A percentile compares a stretch with the other conserved stretches of the same genome.
Conservation (phyloP, 2,888 invertebrate species). For the Phragmatobia fuliginosa region DNA sequence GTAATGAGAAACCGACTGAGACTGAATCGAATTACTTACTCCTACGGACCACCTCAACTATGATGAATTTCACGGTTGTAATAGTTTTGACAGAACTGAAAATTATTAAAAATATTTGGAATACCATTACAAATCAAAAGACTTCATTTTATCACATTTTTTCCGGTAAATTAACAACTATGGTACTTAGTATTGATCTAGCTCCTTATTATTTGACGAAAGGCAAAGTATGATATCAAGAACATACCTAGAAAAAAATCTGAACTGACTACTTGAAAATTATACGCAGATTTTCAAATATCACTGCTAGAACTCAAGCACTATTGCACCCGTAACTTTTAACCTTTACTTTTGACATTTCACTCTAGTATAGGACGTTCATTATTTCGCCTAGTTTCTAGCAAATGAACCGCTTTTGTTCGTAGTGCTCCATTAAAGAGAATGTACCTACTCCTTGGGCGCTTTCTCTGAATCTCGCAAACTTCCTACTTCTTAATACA, state of each 20-base stretch:
- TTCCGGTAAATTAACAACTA: too few species aligned
- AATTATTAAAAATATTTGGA: too few species aligned
- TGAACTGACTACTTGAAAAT: neutral
- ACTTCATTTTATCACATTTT: too few species aligned
- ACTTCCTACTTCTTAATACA: constrained; percentile 75
- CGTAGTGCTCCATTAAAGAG: constrained; percentile 69
- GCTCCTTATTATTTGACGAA: too few species aligned
- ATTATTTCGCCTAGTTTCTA: constrained; percentile 78
- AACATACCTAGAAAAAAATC: too few species aligned
- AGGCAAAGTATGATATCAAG: too few species aligned
- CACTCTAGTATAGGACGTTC: constrained; percentile 71
- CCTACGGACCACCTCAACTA: too few species aligned
- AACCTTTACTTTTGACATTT: constrained; percentile 84
- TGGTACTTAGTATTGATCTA: too few species aligned
- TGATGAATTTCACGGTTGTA: too few species aligned
- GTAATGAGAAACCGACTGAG: neutral
- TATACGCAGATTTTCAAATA: neutral
- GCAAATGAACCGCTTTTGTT: constrained; percentile 83
- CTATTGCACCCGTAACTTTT: constrained; percentile 74
- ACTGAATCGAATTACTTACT: too few species aligned
- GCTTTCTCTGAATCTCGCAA: constrained; percentile 79
- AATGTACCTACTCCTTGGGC: constrained; percentile 64
- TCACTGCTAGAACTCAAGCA: constrained; percentile 31
- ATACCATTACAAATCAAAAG: too few species aligned
- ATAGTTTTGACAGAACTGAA: too few species aligned